A percentile compares a stretch with the other conserved stretches of the same genome.
These are phyloP conservation scores for Ganaspis brasiliensis DNA, from an alignment of 2,888 invertebrate species.

Conservation along the genomic window DNA sequence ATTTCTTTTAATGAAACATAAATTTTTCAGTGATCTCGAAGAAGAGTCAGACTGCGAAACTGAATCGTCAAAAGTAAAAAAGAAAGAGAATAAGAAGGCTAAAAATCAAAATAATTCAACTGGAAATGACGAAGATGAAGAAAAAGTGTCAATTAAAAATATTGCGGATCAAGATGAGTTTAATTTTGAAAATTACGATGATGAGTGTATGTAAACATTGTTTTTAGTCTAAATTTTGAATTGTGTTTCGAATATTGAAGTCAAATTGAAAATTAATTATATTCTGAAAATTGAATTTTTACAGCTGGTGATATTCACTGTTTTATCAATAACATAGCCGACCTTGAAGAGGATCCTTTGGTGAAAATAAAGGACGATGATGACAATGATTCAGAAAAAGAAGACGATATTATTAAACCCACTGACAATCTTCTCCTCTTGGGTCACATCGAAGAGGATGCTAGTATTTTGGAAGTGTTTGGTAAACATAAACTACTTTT, in stretches of 20 bases:
- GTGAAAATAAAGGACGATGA: slow-evolving; percentile 70
- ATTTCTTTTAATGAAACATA: slow-evolving; percentile 18
- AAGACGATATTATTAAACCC: slow-evolving; percentile 93
- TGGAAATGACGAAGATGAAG: slow-evolving; percentile 24
- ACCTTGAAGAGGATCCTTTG: slow-evolving; percentile 72
- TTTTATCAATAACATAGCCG: slow-evolving; percentile 73
- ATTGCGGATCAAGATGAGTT: slow-evolving; percentile 84
- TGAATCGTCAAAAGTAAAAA: neutral
- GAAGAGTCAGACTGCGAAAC: slow-evolving; percentile 42
- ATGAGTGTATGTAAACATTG: slow-evolving; percentile 83
- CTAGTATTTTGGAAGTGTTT: slow-evolving; percentile 93
- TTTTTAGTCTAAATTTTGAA: no score
- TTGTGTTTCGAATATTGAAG: no score
- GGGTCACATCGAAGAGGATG: slow-evolving; percentile 93
- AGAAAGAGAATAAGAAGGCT: no score
- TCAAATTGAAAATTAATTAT: no score
- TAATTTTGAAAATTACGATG: slow-evolving; percentile 88
- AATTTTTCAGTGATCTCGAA: slow-evolving; percentile 59
- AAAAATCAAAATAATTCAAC: slow-evolving; percentile 59
- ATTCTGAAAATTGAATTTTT: no score
- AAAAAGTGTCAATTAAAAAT: slow-evolving; percentile 51
- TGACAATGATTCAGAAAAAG: slow-evolving; percentile 88
- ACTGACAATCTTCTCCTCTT: slow-evolving; percentile 94
- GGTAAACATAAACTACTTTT: no score
- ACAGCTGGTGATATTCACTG: slow-evolving; percentile 71